A percentile compares a stretch with the other conserved stretches of the same genome.
These are phyloP conservation scores for Lophotis ruficrista DNA, from an alignment of 2,113 vertebrate genomes.

Conservation along the genomic window DNA sequence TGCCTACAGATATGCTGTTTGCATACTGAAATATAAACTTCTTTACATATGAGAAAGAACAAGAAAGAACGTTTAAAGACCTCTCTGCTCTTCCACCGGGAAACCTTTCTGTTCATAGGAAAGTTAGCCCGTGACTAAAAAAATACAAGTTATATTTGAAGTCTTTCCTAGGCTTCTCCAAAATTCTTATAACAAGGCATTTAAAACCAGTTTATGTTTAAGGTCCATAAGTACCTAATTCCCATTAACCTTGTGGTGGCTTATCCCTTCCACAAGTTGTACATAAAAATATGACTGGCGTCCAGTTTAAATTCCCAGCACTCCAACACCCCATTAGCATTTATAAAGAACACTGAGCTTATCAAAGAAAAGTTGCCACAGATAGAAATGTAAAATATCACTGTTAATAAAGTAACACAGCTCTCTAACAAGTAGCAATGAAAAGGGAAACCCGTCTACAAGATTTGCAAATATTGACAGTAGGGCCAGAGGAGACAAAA, in stretches of 20 bases:
- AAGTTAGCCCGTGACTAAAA: neutral
- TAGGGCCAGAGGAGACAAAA: neutral
- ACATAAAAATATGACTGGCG: neutral
- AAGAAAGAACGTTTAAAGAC: neutral
- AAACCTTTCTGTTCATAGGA: neutral
- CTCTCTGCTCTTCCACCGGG: neutral
- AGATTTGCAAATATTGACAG: neutral
- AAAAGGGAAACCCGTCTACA: neutral
- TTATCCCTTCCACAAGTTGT: neutral
- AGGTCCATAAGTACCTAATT: neutral
- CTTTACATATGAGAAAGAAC: neutral
- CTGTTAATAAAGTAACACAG: neutral
- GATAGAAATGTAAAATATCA: neutral
- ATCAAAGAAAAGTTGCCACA: neutral
- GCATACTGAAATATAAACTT: neutral
- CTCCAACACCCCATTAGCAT: neutral
- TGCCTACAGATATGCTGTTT: neutral
- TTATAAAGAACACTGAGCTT: neutral
- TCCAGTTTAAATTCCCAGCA: neutral
- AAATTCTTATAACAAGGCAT: neutral
- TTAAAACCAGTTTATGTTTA: neutral
- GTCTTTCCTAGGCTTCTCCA: neutral
- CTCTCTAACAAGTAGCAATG: neutral
- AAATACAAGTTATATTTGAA: neutral
- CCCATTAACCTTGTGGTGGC: neutral